Conservation (phyloP, 2,113 vertebrate genomes). For the Lathamus discolor region DNA sequence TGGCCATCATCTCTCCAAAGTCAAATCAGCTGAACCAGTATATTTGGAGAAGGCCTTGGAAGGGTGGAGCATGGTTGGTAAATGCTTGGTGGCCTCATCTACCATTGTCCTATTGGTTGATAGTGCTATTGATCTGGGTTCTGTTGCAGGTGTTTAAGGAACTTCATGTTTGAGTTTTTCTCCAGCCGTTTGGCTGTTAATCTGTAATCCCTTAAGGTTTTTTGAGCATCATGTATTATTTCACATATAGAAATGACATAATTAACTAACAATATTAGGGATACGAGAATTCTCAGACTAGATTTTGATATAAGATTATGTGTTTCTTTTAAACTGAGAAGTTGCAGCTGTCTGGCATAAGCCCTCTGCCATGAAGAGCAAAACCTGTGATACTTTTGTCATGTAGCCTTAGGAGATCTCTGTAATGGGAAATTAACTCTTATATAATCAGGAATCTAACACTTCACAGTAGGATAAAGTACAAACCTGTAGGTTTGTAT, state of each 20-base stretch:
- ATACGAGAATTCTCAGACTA: not conserved
- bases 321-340: constrained; percentile 24
- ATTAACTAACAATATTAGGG: not conserved
- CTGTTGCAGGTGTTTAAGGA: not conserved
- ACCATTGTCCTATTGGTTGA: too few species aligned
- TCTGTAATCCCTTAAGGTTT: not conserved
- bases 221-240: not conserved
- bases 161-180: not conserved
- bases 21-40: not conserved
- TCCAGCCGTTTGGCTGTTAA: not conserved
- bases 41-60: not conserved
- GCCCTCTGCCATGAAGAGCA: not conserved
- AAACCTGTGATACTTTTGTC: not conserved
- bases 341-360: not conserved
- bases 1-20: not conserved
- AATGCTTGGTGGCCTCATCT: not conserved
- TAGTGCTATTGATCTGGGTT: not conserved
- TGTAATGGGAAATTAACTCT: not conserved
- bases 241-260: not conserved
- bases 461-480: not conserved
- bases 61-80: not conserved
- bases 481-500: not conserved
- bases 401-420: not conserved
- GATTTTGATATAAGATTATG: not conserved
- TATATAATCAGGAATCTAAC: not conserved